Evolutionary conservation across 2,113 vertebrate genomes (phyloP), one percentile per base, ranked within the genome.

Genomic region (Holacanthus passer): DNA sequence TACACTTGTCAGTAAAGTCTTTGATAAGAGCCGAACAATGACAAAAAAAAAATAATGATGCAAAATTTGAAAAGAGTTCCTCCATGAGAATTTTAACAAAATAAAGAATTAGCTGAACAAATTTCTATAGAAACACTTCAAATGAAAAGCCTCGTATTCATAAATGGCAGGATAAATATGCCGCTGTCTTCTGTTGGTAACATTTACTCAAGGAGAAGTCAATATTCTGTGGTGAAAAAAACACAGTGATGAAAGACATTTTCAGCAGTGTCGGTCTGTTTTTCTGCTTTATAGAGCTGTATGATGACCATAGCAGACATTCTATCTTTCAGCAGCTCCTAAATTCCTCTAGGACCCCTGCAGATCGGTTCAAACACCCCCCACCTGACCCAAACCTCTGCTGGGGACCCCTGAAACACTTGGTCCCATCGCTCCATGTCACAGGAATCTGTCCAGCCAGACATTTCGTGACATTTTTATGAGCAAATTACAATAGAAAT

Each of bases 401-500:
- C 88, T 92, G 91, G 67, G 62, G 94, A 92, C 95, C 88, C 88
- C 89, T 86, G 86, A 95, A 95, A 96, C 94, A 95, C 93, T 95
- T 93, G 94, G 94, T 95, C 94, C 94, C 83, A 73, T 93, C 69
- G 86, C 91, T 96, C 94, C 89, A 77, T 91, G 90, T 92, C 67
- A 94, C 77, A 88, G 92, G 80, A 95, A 94, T 95, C 93, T 94
- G 93, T 89, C 88, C 85, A 85, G 89, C 84, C 94, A 95, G 96
- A 96, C 95, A 96, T 95, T 96, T 96, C 95, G 94, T 95, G 94
- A 96, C 95, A 65, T 96, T 95, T 37, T 8, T 37, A n/a, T 8
- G 2, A 7, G 95, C 96, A 96, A 96, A 97, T 97, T 97, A 96
- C 95, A 96, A 94, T 95, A 96, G 95, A 97, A 97, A 97, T 96